phyloP scores from a whole-genome alignment of 2,888 invertebrate species.

The Julus scandinavius region DNA sequence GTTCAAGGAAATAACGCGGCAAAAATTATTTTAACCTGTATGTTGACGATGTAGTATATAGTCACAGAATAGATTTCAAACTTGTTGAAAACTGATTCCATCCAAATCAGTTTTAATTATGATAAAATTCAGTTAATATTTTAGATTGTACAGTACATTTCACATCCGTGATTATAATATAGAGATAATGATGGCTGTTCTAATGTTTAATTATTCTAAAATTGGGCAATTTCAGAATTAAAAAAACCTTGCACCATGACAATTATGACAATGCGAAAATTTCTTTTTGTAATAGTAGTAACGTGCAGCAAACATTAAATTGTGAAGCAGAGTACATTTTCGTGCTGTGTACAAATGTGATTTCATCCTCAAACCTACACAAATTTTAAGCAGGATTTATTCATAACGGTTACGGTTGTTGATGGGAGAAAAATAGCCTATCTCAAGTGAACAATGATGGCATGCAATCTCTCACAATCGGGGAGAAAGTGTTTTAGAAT shows the following conservation, averaged over 20 bases:
- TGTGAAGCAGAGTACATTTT: slow-evolving; percentile 4
- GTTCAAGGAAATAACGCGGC: too few species aligned
- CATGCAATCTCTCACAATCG: slow-evolving; percentile 42
- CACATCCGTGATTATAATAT: neutral
- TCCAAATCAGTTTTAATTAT: too few species aligned
- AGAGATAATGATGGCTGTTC: neutral
- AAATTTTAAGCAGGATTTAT: slow-evolving; percentile 15
- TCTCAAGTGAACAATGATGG: slow-evolving; percentile 9
- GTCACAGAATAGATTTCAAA: too few species aligned
- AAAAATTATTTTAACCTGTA: too few species aligned
- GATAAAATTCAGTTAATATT: too few species aligned
- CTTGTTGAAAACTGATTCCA: too few species aligned
- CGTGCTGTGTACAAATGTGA: slow-evolving; percentile 11
- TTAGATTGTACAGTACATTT: neutral
- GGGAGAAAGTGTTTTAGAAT: slow-evolving; percentile 24
- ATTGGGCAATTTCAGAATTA: neutral
- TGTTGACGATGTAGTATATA: too few species aligned
- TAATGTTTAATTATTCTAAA: neutral
- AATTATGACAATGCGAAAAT: neutral
- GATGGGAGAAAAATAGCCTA: slow-evolving; percentile 39
- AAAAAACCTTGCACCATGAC: neutral
- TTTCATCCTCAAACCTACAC: slow-evolving; percentile 26
- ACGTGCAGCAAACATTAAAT: neutral
- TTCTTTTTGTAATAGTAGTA: neutral
- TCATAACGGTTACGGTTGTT: slow-evolving; percentile 30